Evolutionary conservation across 1,140 invertebrate genomes (phyloP), one percentile per base, ranked within the genome.

Genomic region (Papilio polyxenes): DNA sequence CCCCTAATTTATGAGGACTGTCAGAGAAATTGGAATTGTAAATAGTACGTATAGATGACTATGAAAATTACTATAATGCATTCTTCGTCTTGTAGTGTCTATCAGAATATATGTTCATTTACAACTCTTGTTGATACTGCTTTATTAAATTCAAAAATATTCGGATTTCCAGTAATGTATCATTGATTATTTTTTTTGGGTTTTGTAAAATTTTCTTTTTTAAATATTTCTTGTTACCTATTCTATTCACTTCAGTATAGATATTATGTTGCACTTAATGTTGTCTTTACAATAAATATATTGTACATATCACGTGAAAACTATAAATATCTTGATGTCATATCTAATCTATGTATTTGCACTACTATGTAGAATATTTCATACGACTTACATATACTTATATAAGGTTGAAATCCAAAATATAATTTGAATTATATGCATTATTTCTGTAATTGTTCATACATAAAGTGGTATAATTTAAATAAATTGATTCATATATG

Each of bases 1-100:
- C 53, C 48, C 75, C 83, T 85, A 49, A 78, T 82, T 80, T 81
- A 83, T 78, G 83, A 83, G 87, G 87, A 88, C 85, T 86, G 86
- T 84, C 86, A 87, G 84, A 84, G 83, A 87, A 81, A 86, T 80
- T 86, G 85, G 78, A 49, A 80, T 49, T 80, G 78, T 80, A 80
- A 65, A 80, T 80, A 80, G 3, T 80, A 79, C 31, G 4, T 48
- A 23, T 80, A 80, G 62, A n/a, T 65, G 69, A 9, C 4, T 23
- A 53, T 15, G 7, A 37, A 53, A 13, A 56, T 77, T 13, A 13
- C 13, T 77, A 77, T 37, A 44, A 3, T 48, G 0, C 11, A 44
- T 48, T 53, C 75, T 79, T 79, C 49, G 23, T 56, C 53, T 62
- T 20, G 77, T 79, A 79, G 77, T 76, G 17, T 44, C 23, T 56